These are phyloP conservation scores for Coelinius sp. DNA, from an alignment of 2,888 invertebrate genomes.

Conservation along the genomic window DNA sequence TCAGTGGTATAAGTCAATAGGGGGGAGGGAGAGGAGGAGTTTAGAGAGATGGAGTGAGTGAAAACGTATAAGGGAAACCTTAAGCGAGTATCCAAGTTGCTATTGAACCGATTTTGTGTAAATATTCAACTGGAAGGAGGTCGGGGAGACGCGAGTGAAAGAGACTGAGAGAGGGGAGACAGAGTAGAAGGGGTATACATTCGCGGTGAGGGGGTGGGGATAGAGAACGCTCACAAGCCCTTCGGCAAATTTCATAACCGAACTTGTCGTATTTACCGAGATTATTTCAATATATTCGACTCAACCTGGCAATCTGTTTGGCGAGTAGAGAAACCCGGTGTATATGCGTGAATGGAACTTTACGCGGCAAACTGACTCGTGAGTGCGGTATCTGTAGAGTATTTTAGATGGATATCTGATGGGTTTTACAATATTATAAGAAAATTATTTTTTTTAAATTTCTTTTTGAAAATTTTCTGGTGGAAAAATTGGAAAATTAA, in stretches of 20 bases:
- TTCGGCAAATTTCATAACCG: conserved; percentile 72
- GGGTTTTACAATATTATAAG: not conserved
- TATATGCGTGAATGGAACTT: conserved; percentile 71
- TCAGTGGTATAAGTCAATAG: not conserved
- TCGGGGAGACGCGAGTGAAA: conserved; percentile 17
- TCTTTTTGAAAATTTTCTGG: not conserved
- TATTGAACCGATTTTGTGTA: conserved; percentile 71
- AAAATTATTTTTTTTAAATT: not conserved
- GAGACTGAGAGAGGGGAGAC: conserved; percentile 39
- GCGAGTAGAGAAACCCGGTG: conserved; percentile 59
- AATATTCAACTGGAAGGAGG: conserved; percentile 63
- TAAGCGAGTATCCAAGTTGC: conserved; percentile 67
- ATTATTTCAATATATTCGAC: conserved; percentile 72
- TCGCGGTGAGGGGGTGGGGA: conserved; percentile 53
- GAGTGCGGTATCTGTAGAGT: conserved; percentile 32
- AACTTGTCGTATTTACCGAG: conserved; percentile 72
- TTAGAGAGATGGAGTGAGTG: not conserved
- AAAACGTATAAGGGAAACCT: conserved; percentile 25
- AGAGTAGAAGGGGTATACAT: conserved; percentile 41
- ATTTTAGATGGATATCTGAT: conserved; percentile 28
- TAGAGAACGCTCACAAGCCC: conserved; percentile 67
- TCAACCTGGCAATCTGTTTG: conserved; percentile 70
- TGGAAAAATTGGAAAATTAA: conserved; percentile 34
- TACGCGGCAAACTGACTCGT: conserved; percentile 50
- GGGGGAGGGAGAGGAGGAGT: not conserved